Conservation (phyloP, 2,797 vertebrate species). For the Pristis pectinata region DNA sequence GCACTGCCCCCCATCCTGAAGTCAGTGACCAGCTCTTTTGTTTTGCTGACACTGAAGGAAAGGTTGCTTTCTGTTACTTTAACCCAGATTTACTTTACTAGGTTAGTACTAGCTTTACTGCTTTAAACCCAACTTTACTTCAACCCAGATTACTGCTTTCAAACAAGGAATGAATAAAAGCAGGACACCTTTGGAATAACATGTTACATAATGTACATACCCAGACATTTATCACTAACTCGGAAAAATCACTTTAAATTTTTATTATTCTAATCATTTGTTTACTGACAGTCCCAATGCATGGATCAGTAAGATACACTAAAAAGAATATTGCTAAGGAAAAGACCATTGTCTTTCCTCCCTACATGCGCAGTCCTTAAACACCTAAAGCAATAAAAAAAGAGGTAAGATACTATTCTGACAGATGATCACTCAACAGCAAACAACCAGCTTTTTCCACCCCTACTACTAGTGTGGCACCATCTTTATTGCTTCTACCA, state of each 20-base stretch:
- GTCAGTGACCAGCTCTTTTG: too few species aligned
- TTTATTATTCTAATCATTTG: background rate
- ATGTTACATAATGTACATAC: background rate
- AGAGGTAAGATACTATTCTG: constrained; percentile 47
- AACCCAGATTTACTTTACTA: too few species aligned
- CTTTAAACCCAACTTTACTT: too few species aligned
- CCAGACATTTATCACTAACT: background rate
- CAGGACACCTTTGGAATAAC: background rate
- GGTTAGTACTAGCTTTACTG: too few species aligned
- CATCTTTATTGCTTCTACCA: constrained; percentile 52
- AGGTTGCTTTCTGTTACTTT: too few species aligned
- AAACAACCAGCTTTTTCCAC: constrained; percentile 54
- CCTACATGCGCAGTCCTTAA: constrained; percentile 41
- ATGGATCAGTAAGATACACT: background rate
- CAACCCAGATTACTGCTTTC: background rate
- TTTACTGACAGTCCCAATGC: background rate
- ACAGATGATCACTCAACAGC: constrained; percentile 55
- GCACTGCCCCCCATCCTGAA: too few species aligned
- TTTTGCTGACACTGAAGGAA: too few species aligned
- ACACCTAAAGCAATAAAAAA: constrained; percentile 42
- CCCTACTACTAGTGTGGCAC: constrained; percentile 48
- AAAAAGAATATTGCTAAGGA: background rate
- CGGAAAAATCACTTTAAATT: background rate
- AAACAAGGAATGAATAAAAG: background rate
- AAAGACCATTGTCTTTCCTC: constrained; percentile 42